Base-by-base conservation (phyloP, 2,113 vertebrate species). In the Laticauda laticaudata region DNA sequence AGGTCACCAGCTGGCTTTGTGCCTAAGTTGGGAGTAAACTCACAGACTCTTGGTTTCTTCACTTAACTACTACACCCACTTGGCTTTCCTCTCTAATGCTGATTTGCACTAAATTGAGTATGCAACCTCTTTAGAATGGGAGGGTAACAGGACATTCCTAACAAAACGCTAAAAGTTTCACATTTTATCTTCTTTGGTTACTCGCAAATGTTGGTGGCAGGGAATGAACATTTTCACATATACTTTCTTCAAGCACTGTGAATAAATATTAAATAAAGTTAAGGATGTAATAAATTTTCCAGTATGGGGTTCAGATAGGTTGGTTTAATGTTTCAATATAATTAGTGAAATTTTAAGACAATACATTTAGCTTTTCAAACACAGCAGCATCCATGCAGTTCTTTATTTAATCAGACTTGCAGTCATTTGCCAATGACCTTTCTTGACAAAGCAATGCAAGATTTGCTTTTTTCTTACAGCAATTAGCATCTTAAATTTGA, bases 371-470 rank as follows among this genome's bases (percentile, higher is more conserved):
- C 45, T 4, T 90, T 64, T 64, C 26, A 29, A 26, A 48, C 1
- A 20, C 54, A 57, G n/a, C 34, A 43, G 7, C 3, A 69, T 51
- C 43, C 15, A 15, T 90, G 24, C 56, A 3, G 4, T 69, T 43
- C 8, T 75, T 91, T 51, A 53, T 75, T 51, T 26, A 14, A 55
- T 29, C 34, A 55, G 29, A 10, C n/a, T 26, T 20, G 18, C 15
- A 53, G 20, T 3, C 91, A 61, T 24, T 87, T 61, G 81, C 29
- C 0, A 0, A 10, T 48, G 12, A 87, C 6, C 43, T 95, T 93
- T 90, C 87, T 64, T 23, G 18, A 54, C 29, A 90, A 92, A 95
- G 90, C 91, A 94, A 75, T 24, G 94, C 92, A 18, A 92, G 88
- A 95, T 91, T 95, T 88, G 91, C 88, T 93, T 10, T 86, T 87